Conservation (phyloP, 92 coral and sea anemone species). For the Epizoanthus ramosus region DNA sequence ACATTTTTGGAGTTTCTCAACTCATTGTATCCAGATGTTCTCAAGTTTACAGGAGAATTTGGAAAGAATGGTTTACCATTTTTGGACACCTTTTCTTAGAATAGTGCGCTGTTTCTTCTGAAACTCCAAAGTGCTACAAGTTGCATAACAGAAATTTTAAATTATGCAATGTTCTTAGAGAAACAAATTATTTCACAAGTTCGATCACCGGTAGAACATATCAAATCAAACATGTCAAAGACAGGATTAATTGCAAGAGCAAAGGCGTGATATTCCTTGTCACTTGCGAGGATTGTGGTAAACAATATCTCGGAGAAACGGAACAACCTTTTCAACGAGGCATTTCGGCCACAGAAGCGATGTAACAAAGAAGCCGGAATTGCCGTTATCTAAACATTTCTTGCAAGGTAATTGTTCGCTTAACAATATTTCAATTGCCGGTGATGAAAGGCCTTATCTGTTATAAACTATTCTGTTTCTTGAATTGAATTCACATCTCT, state of each 20-base stretch:
- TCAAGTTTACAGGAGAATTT: too few relatives aligned
- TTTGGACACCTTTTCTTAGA: background rate
- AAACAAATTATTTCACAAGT: background rate
- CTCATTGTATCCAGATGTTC: too few relatives aligned
- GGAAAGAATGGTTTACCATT: background rate
- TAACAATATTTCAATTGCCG: background rate
- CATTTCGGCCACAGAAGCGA: background rate
- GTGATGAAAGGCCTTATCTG: too few relatives aligned
- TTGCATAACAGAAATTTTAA: too few relatives aligned
- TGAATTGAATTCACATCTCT: too few relatives aligned
- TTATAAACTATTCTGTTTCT: too few relatives aligned
- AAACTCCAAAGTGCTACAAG: too few relatives aligned
- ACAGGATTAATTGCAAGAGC: background rate
- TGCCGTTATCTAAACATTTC: background rate
- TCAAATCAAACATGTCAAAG: background rate
- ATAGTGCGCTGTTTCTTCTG: too few relatives aligned
- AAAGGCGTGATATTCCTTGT: background rate
- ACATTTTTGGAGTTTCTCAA: too few relatives aligned
- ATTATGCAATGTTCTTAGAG: background rate
- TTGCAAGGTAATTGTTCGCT: slow-evolving; percentile 2
- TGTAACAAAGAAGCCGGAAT: background rate
- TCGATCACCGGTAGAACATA: background rate
- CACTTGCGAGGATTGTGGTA: background rate
- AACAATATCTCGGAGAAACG: background rate
- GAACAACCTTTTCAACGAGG: background rate